Percentiles rank a stretch among this genome's conserved stretches.
phyloP scores from a whole-genome alignment of 2,113 vertebrate genomes.

The Turdus rufiventris region DNA sequence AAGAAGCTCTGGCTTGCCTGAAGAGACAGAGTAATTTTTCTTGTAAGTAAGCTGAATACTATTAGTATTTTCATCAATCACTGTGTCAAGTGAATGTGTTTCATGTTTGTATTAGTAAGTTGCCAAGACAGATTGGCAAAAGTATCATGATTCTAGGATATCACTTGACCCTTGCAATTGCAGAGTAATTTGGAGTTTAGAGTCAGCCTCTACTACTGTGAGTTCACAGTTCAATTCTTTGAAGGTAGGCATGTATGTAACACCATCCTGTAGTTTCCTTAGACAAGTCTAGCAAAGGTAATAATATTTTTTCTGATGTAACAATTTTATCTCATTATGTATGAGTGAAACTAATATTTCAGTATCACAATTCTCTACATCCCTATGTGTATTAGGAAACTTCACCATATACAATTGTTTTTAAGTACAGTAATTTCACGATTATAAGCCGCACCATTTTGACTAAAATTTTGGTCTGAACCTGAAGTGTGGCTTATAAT shows the following conservation, averaged over 20 bases:
- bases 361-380: neutral
- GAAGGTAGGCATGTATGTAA: neutral
- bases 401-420: neutral
- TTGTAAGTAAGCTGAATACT: neutral
- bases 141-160: neutral
- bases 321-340: neutral
- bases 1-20: neutral
- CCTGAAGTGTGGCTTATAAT: no score
- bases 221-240: neutral
- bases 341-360: neutral
- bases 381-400: neutral
- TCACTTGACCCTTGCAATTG: neutral
- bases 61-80: neutral
- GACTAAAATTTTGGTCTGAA: no score
- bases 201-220: neutral
- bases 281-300: neutral
- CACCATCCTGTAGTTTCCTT: neutral
- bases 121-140: neutral
- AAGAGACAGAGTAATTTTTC: neutral
- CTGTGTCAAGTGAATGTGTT: neutral
- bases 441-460: no score
- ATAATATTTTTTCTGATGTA: neutral
- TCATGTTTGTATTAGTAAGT: neutral
- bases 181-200: neutral
- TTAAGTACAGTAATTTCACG: no score